Percentiles rank a stretch among this genome's conserved stretches.
phyloP scores from a whole-genome alignment of 2,888 invertebrate genomes.

The Habrosyne pyritoides region DNA sequence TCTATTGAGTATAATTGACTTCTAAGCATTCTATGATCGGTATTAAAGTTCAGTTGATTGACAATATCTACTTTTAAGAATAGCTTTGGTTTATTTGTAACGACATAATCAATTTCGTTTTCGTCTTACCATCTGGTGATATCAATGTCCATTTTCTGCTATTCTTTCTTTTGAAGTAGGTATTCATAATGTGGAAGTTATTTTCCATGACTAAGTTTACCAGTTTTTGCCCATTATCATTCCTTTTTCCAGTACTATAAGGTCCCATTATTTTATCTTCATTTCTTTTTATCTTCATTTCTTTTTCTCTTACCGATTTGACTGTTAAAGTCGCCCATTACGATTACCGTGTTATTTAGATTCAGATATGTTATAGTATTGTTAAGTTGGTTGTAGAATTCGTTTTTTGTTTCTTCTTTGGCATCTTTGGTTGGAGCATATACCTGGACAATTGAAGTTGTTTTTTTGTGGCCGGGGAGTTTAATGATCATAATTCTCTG shows the following conservation, averaged over 20 bases:
- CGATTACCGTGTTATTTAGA: too few species aligned
- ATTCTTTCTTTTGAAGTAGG: conserved; percentile 5
- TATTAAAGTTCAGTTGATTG: conserved; percentile 1
- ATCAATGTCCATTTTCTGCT: not conserved
- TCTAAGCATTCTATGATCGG: conserved; percentile 8
- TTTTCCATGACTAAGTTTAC: conserved; percentile 11
- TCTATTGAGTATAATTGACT: not conserved
- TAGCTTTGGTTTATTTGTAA: not conserved
- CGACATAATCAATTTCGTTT: too few species aligned
- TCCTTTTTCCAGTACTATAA: conserved; percentile 8
- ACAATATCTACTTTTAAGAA: conserved; percentile 9
- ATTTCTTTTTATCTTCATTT: too few species aligned
- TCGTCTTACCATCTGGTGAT: too few species aligned
- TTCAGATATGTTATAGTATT: not conserved
- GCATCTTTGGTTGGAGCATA: conserved; percentile 10
- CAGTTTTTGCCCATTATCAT: conserved; percentile 7
- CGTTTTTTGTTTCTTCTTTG: conserved; percentile 4
- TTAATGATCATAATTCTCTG: conserved; percentile 6
- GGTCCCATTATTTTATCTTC: not conserved
- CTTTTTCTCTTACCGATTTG: too few species aligned
- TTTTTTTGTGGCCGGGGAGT: conserved; percentile 7
- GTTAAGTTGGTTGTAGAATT: not conserved
- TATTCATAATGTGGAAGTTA: conserved; percentile 11
- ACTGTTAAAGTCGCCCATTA: too few species aligned
- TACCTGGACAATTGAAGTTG: conserved; percentile 6